Evolutionary conservation across 2,797 vertebrate genomes (phyloP).

Genomic region (Pangasius larnaudii): DNA sequence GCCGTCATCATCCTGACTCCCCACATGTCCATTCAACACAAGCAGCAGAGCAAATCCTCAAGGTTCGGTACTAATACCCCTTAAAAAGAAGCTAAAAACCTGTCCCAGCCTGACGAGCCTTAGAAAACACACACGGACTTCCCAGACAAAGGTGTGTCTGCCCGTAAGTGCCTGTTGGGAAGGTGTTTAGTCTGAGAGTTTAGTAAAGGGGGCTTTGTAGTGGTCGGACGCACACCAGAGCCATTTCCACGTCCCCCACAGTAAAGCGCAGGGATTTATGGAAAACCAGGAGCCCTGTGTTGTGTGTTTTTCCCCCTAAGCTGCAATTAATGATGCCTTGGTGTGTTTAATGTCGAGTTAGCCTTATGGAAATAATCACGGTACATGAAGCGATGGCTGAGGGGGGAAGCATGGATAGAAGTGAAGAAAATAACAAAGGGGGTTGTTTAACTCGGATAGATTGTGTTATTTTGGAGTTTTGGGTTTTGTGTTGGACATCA

Average conservation of each 20-base stretch:
- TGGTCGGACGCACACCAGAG: constrained; percentile 54
- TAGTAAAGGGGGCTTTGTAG: constrained; percentile 54
- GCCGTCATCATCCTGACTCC: constrained; percentile 12
- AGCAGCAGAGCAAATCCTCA: constrained; percentile 40
- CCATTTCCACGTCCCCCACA: constrained; percentile 55
- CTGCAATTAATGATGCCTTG: constrained; percentile 56
- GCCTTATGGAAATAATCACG: constrained; percentile 58
- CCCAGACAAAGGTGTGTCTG: constrained; percentile 58
- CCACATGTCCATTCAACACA: constrained; percentile 34
- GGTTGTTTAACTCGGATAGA: constrained; percentile 22
- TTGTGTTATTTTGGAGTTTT: constrained; percentile 21
- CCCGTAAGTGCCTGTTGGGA: constrained; percentile 56
- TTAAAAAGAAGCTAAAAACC: constrained; percentile 41
- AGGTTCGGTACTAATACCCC: constrained; percentile 39
- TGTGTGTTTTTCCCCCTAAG: constrained; percentile 45
- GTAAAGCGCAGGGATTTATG: constrained; percentile 49
- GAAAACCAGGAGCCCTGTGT: constrained; percentile 53
- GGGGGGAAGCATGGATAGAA: constrained; percentile 4
- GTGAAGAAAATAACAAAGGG: constrained; percentile 37
- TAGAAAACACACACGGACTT: constrained; percentile 46
- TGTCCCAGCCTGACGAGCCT: constrained; percentile 38
- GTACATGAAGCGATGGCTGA: constrained; percentile 42
- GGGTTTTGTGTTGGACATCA: not conserved
- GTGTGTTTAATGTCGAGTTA: constrained; percentile 54
- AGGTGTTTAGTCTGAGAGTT: constrained; percentile 59